Conservation (phyloP, 1,140 invertebrate species). For the Apis florea region DNA sequence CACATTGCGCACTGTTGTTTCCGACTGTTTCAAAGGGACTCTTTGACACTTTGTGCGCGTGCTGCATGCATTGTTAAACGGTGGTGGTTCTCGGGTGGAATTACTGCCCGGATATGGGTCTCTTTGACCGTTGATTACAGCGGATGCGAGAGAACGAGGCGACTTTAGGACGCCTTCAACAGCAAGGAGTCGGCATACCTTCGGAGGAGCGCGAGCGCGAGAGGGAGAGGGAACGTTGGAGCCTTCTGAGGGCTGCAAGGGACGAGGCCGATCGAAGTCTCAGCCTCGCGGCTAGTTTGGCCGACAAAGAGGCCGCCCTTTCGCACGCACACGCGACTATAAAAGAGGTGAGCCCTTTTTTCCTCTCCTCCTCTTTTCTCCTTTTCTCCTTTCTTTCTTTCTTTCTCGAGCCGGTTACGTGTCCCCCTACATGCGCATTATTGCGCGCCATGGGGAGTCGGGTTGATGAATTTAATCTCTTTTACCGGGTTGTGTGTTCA, state of each 20-base stretch:
- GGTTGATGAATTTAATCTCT: constrained; percentile 23
- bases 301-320: constrained; percentile 91
- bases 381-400: background rate
- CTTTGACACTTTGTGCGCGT: constrained; percentile 35
- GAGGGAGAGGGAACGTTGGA: constrained; percentile 93
- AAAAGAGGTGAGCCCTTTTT: constrained; percentile 83
- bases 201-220: constrained; percentile 87
- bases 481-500: background rate
- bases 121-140: constrained; percentile 81
- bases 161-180: constrained; percentile 83
- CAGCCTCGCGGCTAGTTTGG: constrained; percentile 91
- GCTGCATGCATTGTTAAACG: constrained; percentile 51
- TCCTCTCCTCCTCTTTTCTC: background rate
- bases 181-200: constrained; percentile 72
- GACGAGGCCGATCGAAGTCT: constrained; percentile 94
- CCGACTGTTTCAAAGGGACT: constrained; percentile 4
- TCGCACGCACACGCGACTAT: constrained; percentile 91
- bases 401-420: background rate
- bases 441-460: constrained; percentile 5
- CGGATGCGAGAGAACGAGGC: constrained; percentile 88
- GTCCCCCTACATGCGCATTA: background rate
- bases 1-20: background rate
- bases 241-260: constrained; percentile 90
- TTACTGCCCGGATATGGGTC: constrained; percentile 82
- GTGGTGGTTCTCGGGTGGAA: constrained; percentile 70